phyloP scores from a whole-genome alignment of 2,113 vertebrate species.

The Dunckerocampus dactyliophorus region DNA sequence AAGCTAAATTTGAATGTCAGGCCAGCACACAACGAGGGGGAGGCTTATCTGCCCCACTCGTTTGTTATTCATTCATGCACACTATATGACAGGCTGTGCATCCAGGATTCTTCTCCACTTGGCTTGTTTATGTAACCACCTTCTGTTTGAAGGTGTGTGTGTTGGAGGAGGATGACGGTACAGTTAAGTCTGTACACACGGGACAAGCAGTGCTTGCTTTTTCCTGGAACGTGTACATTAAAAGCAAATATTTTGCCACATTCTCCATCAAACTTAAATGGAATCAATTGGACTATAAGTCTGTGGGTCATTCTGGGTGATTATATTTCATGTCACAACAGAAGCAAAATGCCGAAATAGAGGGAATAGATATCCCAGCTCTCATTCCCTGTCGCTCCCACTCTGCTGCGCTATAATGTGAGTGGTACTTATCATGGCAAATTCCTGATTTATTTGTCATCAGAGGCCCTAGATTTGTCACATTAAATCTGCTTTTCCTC shows the following conservation, averaged over 20 bases:
- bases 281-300: neutral
- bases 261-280: conserved; percentile 12
- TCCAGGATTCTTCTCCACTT: conserved; percentile 24
- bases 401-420: conserved; percentile 13
- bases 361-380: conserved; percentile 16
- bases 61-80: conserved; percentile 58
- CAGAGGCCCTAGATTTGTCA: conserved; percentile 55
- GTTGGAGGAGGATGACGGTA: neutral
- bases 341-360: conserved; percentile 8
- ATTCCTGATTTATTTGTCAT: conserved; percentile 61
- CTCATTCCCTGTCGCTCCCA: neutral
- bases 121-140: conserved; percentile 51
- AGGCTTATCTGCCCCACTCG: conserved; percentile 51
- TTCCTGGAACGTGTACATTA: neutral
- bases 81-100: conserved; percentile 38
- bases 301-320: conserved; percentile 28
- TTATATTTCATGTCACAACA: conserved; percentile 14
- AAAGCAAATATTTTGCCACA: conserved; percentile 2
- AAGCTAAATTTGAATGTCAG: conserved; percentile 62
- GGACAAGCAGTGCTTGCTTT: too few species aligned
- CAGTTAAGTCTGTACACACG: neutral
- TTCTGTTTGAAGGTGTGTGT: conserved; percentile 9
- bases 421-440: conserved; percentile 43
- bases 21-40: conserved; percentile 38
- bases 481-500: conserved; percentile 62